Evolutionary conservation across 2,888 invertebrate genomes (phyloP).

Genomic region (Orthosia gothica): DNA sequence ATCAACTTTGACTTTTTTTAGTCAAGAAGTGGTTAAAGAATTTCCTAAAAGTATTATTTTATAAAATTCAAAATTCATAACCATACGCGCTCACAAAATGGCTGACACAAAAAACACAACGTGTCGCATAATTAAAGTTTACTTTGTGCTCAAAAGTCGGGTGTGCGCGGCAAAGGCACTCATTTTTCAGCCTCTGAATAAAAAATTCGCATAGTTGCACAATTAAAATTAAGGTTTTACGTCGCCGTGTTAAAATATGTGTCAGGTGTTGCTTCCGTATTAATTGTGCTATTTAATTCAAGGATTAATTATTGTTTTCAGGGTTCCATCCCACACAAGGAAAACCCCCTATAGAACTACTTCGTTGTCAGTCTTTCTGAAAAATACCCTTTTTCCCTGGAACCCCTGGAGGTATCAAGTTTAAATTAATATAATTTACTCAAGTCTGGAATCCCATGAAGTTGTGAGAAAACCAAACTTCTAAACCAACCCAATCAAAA

Average conservation of each 20-base stretch:
- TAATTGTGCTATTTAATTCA: constrained; percentile 3
- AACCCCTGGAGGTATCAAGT: no score
- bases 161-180: constrained; percentile 54
- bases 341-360: no score
- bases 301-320: neutral
- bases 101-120: constrained; percentile 35
- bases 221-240: constrained; percentile 58
- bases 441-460: no score
- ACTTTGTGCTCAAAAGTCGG: constrained; percentile 58
- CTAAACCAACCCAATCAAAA: no score
- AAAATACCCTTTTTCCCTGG: no score
- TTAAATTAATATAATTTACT: no score
- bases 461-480: no score
- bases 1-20: no score
- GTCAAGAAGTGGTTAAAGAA: neutral
- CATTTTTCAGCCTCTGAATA: constrained; percentile 57
- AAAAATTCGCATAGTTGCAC: constrained; percentile 40
- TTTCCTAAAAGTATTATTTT: constrained; percentile 4
- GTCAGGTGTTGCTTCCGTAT: constrained; percentile 35
- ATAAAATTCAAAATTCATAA: constrained; percentile 43
- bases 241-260: constrained; percentile 21
- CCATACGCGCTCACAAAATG: constrained; percentile 25
- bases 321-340: no score
- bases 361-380: no score
- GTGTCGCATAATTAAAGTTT: constrained; percentile 59